These are phyloP conservation scores for Porites lutea DNA, from an alignment of 64 coral and sea anemone genomes.

Conservation along the genomic window DNA sequence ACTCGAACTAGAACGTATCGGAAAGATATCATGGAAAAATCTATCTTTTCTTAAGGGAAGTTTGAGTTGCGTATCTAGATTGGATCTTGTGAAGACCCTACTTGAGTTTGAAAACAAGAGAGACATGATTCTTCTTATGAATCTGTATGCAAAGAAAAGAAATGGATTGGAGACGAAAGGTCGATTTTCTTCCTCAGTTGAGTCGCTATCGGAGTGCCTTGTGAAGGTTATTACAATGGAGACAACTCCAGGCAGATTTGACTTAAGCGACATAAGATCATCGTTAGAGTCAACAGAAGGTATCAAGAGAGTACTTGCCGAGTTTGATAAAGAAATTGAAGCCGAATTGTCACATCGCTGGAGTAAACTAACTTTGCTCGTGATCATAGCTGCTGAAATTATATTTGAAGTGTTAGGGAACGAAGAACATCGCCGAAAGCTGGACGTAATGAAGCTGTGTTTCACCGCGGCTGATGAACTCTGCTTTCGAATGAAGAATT, in stretches of 20 bases:
- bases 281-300: neutral
- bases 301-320: neutral
- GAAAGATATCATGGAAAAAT: conserved; percentile 19
- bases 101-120: neutral
- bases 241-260: neutral
- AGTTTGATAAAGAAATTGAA: neutral
- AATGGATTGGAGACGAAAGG: neutral
- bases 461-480: neutral
- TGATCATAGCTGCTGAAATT: neutral
- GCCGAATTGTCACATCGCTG: neutral
- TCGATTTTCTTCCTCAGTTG: neutral
- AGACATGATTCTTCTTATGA: neutral
- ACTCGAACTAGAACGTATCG: neutral
- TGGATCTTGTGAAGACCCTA: neutral
- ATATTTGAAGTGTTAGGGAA: neutral
- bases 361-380: neutral
- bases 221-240: neutral
- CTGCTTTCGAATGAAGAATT: neutral
- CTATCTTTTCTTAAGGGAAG: neutral
- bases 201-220: too few relatives aligned
- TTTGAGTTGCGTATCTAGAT: neutral
- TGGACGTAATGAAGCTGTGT: neutral
- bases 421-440: neutral
- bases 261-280: neutral
- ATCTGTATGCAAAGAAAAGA: neutral